Base-by-base conservation (phyloP, 1,140 invertebrate species). In the Trichogramma pretiosum region DNA sequence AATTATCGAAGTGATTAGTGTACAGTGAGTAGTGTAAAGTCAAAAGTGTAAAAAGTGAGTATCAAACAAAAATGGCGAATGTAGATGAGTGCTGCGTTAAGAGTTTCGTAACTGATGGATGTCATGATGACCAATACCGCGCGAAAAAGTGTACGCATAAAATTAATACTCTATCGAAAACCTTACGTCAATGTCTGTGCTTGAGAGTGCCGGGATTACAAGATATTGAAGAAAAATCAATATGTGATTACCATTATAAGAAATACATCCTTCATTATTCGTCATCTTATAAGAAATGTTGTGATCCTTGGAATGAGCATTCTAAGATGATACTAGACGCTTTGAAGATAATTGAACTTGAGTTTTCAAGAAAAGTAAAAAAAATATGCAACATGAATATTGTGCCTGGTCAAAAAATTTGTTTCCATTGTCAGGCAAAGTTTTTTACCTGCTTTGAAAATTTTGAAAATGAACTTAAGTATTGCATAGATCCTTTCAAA, bases 371-470 rank as follows among this genome's bases (percentile, higher is more conserved):
- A 36, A 36, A 36, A 36, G 16, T 36, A 14, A 4, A 18, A 36
- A 16, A 36, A 36, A 16, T 18, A 36, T 18, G 4, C 19, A 36
- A 36, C 19, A 3, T 36, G 9, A 36, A 36, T 16, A 10, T 36
- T 36, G 19, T 36, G 10, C 34, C 34, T 18, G 34, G 34, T 8
- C 24, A 36, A 36, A 36, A 36, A 36, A 36, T 36, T 36, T 36
- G 34, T 36, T 5, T 5, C 17, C 17, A 18, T 36, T 36, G 34
- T 36, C 17, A 36, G 5, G 7, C 3, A 36, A 36, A 5, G 34
- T 5, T 10, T 5, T 5, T 17, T 3, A 17, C 16, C 9, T 14
- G 19, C 17, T 18, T 36, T 36, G 19, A 36, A 36, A 36, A 10
- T 18, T 17, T 36, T 36, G 34, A 36, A 36, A 16, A 36, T 18